Evolutionary conservation across 2,888 invertebrate species (phyloP), one percentile per base, ranked within the genome.

Genomic region (Apotomis capreana): DNA sequence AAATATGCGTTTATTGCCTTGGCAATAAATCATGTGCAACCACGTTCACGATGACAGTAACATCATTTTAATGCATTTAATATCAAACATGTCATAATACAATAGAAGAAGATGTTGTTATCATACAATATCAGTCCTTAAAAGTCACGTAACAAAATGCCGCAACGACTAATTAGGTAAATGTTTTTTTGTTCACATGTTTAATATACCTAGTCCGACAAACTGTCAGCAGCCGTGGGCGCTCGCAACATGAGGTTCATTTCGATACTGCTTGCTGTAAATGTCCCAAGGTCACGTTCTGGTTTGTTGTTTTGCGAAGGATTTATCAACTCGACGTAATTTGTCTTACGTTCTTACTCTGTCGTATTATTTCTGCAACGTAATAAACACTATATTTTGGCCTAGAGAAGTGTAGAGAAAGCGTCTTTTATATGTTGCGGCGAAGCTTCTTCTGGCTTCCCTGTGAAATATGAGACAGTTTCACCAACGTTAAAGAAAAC

Each of bases 201-300:
- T 60, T 52, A 26, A 61, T 57, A 15, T n/a, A 26, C 26, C 26
- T 26, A 57, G 26, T 55, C 55, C 36, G 36, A n/a, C 10, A n/a
- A 37, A 54, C 26, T 44, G 40, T 6, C 5, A 64, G 10, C 13
- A 58, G 57, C 9, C 62, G 63, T 80, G 78, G 75, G 81, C 82
- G 77, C 83, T 83, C 83, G 80, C 84, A 85, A 83, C 86, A 85
- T 84, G 80, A 90, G 90, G 90, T 91, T 90, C 87, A 89, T 89
- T 89, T 90, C 87, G 87, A 90, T 89, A 90, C 86, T 86, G 85
- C 85, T 90, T 86, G 81, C 80, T 82, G 91, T 89, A 92, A 92
- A 91, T 91, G 92, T 91, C 89, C 90, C 92, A 92, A 92, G 93
- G 92, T 89, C 89, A 84, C 86, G 89, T 90, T 90, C 91, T 87